Evolutionary conservation across 2,888 invertebrate genomes (phyloP).

Genomic region (Lathronympha strigana): DNA sequence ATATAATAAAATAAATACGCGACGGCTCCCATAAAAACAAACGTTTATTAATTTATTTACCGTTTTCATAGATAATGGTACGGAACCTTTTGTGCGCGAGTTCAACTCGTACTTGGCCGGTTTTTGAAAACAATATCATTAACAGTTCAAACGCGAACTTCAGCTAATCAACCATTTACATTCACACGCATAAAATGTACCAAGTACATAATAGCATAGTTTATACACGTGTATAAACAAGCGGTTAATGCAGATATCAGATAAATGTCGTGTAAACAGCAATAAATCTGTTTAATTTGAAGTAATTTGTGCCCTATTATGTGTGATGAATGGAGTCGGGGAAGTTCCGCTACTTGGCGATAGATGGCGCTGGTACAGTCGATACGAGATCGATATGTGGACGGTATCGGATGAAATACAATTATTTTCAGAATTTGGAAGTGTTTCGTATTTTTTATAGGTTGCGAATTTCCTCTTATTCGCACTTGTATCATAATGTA

Average conservation of each 20-base stretch:
- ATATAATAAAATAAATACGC: too few relatives aligned
- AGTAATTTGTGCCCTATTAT: slow-evolving; percentile 74
- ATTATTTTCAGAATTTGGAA: not conserved
- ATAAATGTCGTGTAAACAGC: slow-evolving; percentile 64
- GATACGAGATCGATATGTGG: slow-evolving; percentile 45
- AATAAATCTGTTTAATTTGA: slow-evolving; percentile 77
- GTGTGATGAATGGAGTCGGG: slow-evolving; percentile 59
- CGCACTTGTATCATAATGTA: too few relatives aligned
- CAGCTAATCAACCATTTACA: not conserved
- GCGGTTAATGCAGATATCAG: slow-evolving; percentile 46
- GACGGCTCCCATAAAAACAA: too few relatives aligned
- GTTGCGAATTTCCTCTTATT: too few relatives aligned
- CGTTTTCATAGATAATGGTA: too few relatives aligned
- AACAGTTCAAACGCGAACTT: not conserved
- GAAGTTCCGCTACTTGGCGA: slow-evolving; percentile 63
- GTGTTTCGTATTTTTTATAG: not conserved
- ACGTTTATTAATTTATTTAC: too few relatives aligned
- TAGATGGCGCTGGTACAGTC: slow-evolving; percentile 68
- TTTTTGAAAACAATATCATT: not conserved
- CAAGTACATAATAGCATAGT: slow-evolving; percentile 22
- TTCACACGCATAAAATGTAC: slow-evolving; percentile 8
- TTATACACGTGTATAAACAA: slow-evolving; percentile 22
- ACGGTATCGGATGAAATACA: not conserved
- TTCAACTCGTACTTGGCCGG: too few relatives aligned
- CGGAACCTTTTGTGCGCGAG: too few relatives aligned